Evolutionary conservation across 64 coral and sea anemone genomes (phyloP), one percentile per base, ranked within the genome.

Genomic region (Pocillopora verrucosa): DNA sequence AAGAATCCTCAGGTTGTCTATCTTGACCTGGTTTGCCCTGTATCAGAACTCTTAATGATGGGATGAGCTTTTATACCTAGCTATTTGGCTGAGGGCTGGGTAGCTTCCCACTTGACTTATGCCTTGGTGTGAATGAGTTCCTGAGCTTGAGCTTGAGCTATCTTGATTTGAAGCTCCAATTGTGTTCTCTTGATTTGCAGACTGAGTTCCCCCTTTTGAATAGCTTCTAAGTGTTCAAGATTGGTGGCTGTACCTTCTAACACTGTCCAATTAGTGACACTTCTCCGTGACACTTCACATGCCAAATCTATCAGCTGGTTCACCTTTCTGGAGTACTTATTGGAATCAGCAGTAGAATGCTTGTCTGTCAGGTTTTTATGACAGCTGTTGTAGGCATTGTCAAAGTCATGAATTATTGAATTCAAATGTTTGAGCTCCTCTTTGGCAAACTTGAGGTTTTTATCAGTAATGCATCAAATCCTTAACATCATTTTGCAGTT

Each of bases 371-470:
- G 41, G n/a, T 22, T 51, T 2, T 56, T 13, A 58, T 86, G 83
- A 34, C 72, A 86, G 56, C 36, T 74, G 11, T 16, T 7, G 3
- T 88, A 73, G 36, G 19, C 73, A 36, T 75, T 75, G 59, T 76
- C 76, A 58, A 88, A 73, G 22, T 25, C 51, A 19, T 20, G 11
- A 58, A 88, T 37, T 64, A 37, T 25, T 59, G 24, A 22, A 11
- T 88, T 41, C 51, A 88, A 45, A 76, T 88, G 22, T 76, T 64
- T 25, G 64, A 36, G 60, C 17, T 88, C 64, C 61, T 60, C n/a
- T 76, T 60, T 77, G n/a, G 76, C 74, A 51, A 62, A 14, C 15
- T 22, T 5, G 34, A 86, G 35, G 17, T 86, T 86, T 62, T 59
- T 19, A n/a, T 36, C 19, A 16, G 17, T 84, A 16, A 63, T 9